These are phyloP conservation scores for Lydus trimaculatus DNA, from an alignment of 2,888 invertebrate genomes.

Conservation along the genomic window DNA sequence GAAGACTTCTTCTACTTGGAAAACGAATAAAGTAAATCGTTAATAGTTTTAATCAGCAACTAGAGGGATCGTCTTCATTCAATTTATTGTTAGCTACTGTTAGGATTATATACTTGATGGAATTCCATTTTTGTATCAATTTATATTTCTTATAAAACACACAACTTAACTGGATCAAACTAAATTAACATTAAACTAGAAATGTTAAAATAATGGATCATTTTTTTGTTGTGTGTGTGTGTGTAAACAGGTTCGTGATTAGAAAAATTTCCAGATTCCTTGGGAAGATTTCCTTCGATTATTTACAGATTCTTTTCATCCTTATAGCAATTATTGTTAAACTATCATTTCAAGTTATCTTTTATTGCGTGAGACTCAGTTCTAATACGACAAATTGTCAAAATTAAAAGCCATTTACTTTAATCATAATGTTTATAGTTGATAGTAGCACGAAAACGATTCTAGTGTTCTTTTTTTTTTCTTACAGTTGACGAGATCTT, in stretches of 20 bases:
- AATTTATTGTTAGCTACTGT: slow-evolving; percentile 24
- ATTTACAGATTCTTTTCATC: background rate
- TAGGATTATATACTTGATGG: background rate
- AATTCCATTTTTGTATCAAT: background rate
- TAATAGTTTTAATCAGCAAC: slow-evolving; percentile 27
- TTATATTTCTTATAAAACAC: background rate
- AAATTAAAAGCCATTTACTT: slow-evolving; percentile 7
- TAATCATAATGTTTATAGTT: background rate
- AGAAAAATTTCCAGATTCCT: background rate
- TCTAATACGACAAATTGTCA: slow-evolving; percentile 7
- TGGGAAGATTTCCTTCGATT: background rate
- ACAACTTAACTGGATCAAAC: background rate
- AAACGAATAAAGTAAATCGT: slow-evolving; percentile 28
- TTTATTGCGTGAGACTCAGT: background rate
- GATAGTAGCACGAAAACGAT: background rate
- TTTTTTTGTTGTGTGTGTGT: background rate
- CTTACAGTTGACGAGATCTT: background rate
- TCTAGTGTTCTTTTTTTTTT: background rate
- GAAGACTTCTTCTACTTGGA: slow-evolving; percentile 27
- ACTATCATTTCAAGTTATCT: background rate
- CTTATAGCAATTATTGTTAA: background rate
- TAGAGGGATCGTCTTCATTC: slow-evolving; percentile 31
- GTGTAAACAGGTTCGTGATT: background rate
- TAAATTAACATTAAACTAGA: background rate
- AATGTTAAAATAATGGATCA: background rate